These are phyloP conservation scores for Enteromius paludinosus DNA, from an alignment of 2,797 vertebrate species.

Conservation along the genomic window DNA sequence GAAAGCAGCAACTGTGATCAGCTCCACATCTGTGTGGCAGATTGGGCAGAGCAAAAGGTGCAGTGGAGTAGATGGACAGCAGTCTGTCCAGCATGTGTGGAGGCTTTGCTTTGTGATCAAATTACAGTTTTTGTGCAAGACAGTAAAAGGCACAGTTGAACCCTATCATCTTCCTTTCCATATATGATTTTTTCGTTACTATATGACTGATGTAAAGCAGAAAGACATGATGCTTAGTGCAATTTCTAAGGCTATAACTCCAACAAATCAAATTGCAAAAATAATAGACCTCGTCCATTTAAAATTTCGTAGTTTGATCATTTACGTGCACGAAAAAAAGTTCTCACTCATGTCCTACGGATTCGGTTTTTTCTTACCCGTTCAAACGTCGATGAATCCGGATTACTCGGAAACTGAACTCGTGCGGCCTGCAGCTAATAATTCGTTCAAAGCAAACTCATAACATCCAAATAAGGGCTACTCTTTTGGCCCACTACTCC, in stretches of 20 bases:
- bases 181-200: neutral
- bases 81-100: conserved; percentile 46
- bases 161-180: neutral
- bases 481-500: neutral
- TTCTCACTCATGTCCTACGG: neutral
- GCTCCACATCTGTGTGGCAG: conserved; percentile 75
- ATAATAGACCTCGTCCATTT: neutral
- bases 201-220: conserved; percentile 1
- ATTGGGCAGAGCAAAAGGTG: conserved; percentile 48
- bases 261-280: neutral
- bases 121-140: conserved; percentile 33
- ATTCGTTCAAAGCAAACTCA: neutral
- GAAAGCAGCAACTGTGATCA: conserved; percentile 36
- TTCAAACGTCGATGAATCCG: neutral
- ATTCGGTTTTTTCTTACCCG: neutral
- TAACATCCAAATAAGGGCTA: neutral
- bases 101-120: conserved; percentile 29
- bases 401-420: neutral
- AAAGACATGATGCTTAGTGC: neutral
- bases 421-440: no score
- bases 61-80: conserved; percentile 63
- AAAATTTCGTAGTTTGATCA: neutral
- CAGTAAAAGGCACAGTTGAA: conserved; percentile 38
- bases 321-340: neutral
- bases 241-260: conserved; percentile 1